Evolutionary conservation across 35 echinoderm and acorn worm species (phyloP).

Genomic region (Lytechinus variegatus): DNA sequence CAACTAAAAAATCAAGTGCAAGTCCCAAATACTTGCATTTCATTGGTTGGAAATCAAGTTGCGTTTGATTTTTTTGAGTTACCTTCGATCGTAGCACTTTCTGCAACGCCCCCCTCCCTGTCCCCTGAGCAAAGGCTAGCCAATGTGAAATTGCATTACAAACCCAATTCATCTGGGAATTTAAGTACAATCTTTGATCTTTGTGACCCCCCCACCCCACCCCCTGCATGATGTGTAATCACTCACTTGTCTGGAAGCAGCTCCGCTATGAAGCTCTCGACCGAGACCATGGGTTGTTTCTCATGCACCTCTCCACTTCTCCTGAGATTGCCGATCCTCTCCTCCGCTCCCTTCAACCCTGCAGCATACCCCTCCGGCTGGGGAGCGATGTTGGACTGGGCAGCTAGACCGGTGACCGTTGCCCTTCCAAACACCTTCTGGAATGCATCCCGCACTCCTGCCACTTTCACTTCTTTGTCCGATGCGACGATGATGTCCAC

Average conservation of each 20-base stretch:
- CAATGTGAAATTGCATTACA: no score
- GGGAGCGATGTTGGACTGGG: conserved; percentile 95
- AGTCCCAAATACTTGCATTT: no score
- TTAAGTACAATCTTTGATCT: no score
- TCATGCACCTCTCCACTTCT: conserved; percentile 81
- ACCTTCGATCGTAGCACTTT: no score
- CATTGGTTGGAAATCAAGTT: no score
- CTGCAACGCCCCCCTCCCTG: no score
- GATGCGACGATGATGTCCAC: conserved; percentile 88
- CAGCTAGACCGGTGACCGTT: conserved; percentile 80
- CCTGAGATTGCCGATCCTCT: conserved; percentile 91
- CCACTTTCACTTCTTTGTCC: conserved; percentile 96
- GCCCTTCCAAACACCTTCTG: conserved; percentile 93
- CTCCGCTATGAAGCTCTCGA: conserved; percentile 97
- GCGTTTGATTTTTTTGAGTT: no score
- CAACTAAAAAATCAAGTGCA: no score
- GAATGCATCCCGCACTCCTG: conserved; percentile 85
- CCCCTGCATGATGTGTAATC: background rate
- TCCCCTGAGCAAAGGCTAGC: no score
- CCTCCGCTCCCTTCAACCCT: conserved; percentile 91
- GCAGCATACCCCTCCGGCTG: conserved; percentile 98
- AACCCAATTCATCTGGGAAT: no score
- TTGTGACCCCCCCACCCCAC: no score
- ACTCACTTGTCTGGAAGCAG: conserved; percentile 98
- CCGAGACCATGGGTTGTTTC: conserved; percentile 77